Evolutionary conservation across 1,140 invertebrate species (phyloP).

Genomic region (Euwallacea similis): DNA sequence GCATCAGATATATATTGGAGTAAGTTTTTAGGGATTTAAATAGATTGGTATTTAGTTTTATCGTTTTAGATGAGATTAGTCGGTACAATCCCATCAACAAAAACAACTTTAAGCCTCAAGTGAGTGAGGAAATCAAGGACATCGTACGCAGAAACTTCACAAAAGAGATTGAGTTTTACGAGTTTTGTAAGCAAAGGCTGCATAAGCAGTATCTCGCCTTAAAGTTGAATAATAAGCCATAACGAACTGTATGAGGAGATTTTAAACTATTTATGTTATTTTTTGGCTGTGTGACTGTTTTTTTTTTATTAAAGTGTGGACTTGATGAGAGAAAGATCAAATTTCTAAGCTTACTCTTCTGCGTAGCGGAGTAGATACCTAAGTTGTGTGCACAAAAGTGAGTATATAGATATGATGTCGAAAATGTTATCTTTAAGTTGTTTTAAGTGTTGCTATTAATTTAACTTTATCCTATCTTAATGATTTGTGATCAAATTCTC

Average conservation of each 20-base stretch:
- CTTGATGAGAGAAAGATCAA: too few species aligned
- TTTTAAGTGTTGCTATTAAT: too few species aligned
- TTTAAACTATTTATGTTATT: too few species aligned
- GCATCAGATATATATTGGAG: conserved; percentile 78
- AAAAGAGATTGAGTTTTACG: conserved; percentile 88
- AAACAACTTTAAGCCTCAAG: conserved; percentile 84
- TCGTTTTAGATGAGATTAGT: conserved; percentile 69
- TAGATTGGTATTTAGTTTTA: conserved; percentile 18
- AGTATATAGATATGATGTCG: too few species aligned
- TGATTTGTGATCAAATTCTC: too few species aligned
- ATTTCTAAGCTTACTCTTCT: too few species aligned
- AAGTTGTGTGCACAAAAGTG: too few species aligned
- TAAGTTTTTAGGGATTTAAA: conserved; percentile 63
- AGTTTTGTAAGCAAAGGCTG: conserved; percentile 83
- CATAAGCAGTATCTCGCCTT: conserved; percentile 78
- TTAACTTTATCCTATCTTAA: too few species aligned
- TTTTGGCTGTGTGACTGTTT: too few species aligned
- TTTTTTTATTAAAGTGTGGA: too few species aligned
- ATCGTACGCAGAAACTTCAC: conserved; percentile 86
- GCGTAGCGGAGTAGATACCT: too few species aligned
- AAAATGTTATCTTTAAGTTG: too few species aligned
- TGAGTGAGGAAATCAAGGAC: conserved; percentile 82
- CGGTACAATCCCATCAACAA: conserved; percentile 78
- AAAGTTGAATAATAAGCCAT: conserved; percentile 49
- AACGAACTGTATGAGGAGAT: neutral